Base-by-base conservation (phyloP, 2,888 invertebrate genomes). In the Ditylenchus weischeri region DNA sequence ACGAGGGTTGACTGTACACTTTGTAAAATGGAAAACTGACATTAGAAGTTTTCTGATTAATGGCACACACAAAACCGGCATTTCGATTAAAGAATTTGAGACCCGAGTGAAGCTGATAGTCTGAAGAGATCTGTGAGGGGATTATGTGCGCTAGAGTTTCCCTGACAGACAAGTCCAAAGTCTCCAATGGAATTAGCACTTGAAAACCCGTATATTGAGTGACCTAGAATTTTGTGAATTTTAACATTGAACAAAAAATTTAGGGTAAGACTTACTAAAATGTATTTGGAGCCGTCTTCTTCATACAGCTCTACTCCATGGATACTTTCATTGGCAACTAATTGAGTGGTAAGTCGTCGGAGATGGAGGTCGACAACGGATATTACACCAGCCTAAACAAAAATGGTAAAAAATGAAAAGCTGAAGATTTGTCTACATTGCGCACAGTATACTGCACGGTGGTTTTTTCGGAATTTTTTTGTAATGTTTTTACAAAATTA, bases 131-230 rank as follows among this genome's bases (percentile, higher is more conserved):
- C 74, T 72, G 4, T 1, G 65, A 60, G 4, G 77, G 76, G 48
- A 76, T 73, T 18, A 75, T 70, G 54, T 76, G 75, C 19, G 76
- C 71, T 57, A 79, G 50, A 3, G 76, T 77, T 66, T 80, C 79
- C 29, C 76, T 70, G 47, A 76, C 69, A 7, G 75, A 72, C 35
- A 71, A 63, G 18, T 75, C 78, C 21, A 69, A 64, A 49, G 69
- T 72, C 64, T 80, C 79, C 15, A 80, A 62, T 8, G 76, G 77
- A 57, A 79, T 72, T n/a, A 78, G 64, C 75, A 76, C 75, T 67
- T 80, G 79, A 13, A 72, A 71, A 15, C 76, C 76, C 29, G 74
- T 74, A 57, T 74, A 77, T 43, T 76, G 72, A 10, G 78, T 76
- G 49, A 77, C 67, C 74, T 74, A 36, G 51, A 65, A 50, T 54